These are phyloP conservation scores for Uropsilus gracilis DNA, from an alignment of 2,113 vertebrate species.

Conservation along the genomic window DNA sequence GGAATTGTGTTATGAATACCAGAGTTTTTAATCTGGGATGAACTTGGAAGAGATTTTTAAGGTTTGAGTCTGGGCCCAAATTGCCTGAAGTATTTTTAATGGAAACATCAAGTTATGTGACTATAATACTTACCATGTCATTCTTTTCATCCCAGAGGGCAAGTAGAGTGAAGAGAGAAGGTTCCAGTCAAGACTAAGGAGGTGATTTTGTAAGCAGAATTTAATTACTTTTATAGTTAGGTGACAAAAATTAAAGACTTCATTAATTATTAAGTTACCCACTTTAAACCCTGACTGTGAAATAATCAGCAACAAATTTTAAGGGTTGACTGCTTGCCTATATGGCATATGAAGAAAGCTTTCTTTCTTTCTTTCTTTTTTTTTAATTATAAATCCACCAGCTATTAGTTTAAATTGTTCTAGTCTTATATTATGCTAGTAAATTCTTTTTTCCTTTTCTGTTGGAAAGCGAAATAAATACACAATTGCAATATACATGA, in stretches of 20 bases:
- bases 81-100: neutral
- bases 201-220: constrained; percentile 35
- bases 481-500: constrained; percentile 29
- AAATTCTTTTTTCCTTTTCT: constrained; percentile 69
- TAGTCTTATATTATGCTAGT: constrained; percentile 69
- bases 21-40: constrained; percentile 10
- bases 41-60: neutral
- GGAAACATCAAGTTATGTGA: neutral
- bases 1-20: neutral
- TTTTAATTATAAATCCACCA: constrained; percentile 57
- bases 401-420: constrained; percentile 68
- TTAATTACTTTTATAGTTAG: constrained; percentile 53
- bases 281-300: neutral
- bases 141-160: neutral
- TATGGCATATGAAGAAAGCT: constrained; percentile 25
- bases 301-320: constrained; percentile 54
- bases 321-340: neutral
- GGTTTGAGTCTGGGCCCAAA: neutral
- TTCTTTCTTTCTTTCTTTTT: no score
- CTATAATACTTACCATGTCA: neutral
- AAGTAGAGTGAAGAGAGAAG: neutral
- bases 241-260: constrained; percentile 55
- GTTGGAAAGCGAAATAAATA: constrained; percentile 66
- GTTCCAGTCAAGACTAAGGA: neutral
- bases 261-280: constrained; percentile 49